Evolutionary conservation across 2,888 invertebrate species (phyloP), one percentile per base, ranked within the genome.

Genomic region (Nebria salina): DNA sequence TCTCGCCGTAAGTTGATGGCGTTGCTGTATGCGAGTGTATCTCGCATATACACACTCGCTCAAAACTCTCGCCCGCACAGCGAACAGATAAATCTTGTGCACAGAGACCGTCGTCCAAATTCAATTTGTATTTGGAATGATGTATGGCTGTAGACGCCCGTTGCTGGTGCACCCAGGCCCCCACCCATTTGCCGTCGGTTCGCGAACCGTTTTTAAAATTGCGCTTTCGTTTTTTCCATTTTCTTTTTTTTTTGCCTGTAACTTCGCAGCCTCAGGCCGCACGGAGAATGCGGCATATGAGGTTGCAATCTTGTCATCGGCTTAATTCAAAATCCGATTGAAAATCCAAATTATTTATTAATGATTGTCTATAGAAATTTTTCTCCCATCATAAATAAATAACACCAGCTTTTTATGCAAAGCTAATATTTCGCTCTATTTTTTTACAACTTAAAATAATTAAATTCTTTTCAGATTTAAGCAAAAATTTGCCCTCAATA

Each of bases 111-210:
- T 68, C 68, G 42, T 42, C 79, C 79, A 79, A 79, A 79, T 79
- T 79, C 66, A 79, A 79, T 79, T 79, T 79, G 79, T 79, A 79
- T 79, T 74, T 74, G 68, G 79, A 75, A 79, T 79, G 79, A 79
- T 79, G 79, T 68, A 79, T 79, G 79, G 68, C 25, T 54, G 73
- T 41, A 26, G 68, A 20, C 68, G 54, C 43, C 43, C 43, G 42
- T 41, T 43, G 2, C 8, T 68, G 26, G 54, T 54, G 54, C 54
- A 11, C 13, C 13, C 13, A 54, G 34, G 5, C 34, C 34, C 34
- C 34, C 34, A 34, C 34, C 26, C 20, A 13, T 68, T 68, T 68
- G 26, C 68, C 26, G 68, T 25, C 13, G 68, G n/a, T 73, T 42
- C 13, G 73, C 11, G 42, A 73, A 41, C 15, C 73, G 73, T 43